Base-by-base conservation (phyloP, 2,888 invertebrate genomes). In the Eristalis pertinax region DNA sequence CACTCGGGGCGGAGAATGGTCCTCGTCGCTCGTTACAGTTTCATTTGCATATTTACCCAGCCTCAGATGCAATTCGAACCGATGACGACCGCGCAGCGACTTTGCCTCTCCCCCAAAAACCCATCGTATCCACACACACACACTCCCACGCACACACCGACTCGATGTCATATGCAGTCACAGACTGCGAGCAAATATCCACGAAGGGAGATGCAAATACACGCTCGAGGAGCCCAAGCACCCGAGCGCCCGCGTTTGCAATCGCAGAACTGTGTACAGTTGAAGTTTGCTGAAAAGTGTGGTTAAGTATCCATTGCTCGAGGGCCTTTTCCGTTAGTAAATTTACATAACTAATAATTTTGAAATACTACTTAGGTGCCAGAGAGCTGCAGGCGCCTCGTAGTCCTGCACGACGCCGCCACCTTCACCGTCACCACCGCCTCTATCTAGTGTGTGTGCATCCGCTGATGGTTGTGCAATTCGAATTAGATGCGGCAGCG, bases 341-440 rank as follows among this genome's bases (percentile, higher is more conserved):
- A 84, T 87, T 87, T 87, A 60, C 87, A 87, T 87, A 84, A 84
- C 87, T 87, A 87, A 87, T 87, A 87, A 87, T 87, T 87, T 84
- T 84, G 79, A 76, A 80, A 84, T 87, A 87, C 77, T 84, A 80
- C 79, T 87, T 84, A 73, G 72, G 56, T 60, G 50, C 75, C 24
- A 58, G 50, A 19, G 50, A 19, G 43, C 63, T 58, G 41, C 19
- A 41, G 56, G 10, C 22, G 29, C 29, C 4, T 29, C 29, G 29
- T 29, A 29, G 60, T 29, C 22, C 65, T 64, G 56, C 10, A 56
- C 24, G 68, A 7, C 29, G 13, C 22, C 56, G 50, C 24, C 50
- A n/a, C 19, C n/a, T 5, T 13, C 43, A 1, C n/a, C n/a, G n/a
- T n/a, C n/a, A n/a, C n/a, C n/a, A n/a, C 32, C 38, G 63, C 24